phyloP scores from a whole-genome alignment of 1,140 invertebrate genomes.

The Gerris buenoi region DNA sequence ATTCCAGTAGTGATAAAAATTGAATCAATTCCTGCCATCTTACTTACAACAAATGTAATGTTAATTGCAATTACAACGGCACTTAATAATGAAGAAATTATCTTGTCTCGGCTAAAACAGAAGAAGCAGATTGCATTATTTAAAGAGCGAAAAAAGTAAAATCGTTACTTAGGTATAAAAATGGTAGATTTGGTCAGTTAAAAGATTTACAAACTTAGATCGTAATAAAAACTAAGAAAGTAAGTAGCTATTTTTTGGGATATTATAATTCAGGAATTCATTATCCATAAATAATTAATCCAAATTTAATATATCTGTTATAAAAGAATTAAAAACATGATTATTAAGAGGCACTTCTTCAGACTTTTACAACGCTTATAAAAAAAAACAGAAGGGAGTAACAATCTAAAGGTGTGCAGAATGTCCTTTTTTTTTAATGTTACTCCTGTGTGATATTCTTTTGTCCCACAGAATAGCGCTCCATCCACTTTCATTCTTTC shows the following conservation, averaged over 20 bases:
- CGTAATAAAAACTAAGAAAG: not conserved
- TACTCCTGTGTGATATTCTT: too few relatives aligned
- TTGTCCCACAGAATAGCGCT: too few relatives aligned
- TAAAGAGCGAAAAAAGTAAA: constrained; percentile 12
- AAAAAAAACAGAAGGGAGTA: too few relatives aligned
- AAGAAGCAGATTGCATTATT: constrained; percentile 19
- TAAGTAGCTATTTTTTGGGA: not conserved
- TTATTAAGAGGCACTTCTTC: too few relatives aligned
- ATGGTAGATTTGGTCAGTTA: not conserved
- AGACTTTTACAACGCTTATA: too few relatives aligned
- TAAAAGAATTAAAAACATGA: too few relatives aligned
- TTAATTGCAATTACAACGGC: constrained; percentile 64
- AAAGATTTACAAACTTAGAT: constrained; percentile 3
- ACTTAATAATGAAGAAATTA: constrained; percentile 48
- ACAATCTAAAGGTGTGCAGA: too few relatives aligned
- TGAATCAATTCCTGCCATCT: constrained; percentile 29
- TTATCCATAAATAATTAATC: too few relatives aligned
- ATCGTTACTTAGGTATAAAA: not conserved
- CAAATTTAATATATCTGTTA: too few relatives aligned
- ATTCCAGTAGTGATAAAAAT: constrained; percentile 5
- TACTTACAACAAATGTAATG: constrained; percentile 57
- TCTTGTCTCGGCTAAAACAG: constrained; percentile 45
- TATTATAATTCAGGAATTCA: not conserved
- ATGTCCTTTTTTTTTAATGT: too few relatives aligned
- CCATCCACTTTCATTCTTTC: too few relatives aligned